Evolutionary conservation across 2,113 vertebrate species (phyloP).

Genomic region (Chamaetylas fuelleborni): DNA sequence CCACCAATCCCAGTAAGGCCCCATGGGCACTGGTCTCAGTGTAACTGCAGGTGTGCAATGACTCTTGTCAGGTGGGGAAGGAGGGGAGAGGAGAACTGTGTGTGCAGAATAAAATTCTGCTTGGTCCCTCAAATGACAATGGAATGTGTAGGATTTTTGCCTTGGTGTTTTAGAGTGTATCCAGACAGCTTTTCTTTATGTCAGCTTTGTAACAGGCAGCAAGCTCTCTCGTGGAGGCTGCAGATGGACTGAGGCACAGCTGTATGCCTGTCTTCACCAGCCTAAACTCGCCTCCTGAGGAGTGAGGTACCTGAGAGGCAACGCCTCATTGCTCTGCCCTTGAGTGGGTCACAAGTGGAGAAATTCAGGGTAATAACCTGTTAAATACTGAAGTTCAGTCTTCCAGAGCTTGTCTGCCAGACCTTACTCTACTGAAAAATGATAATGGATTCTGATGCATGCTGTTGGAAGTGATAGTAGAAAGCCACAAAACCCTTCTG

Average conservation of each 20-base stretch:
- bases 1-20: background rate
- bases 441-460: background rate
- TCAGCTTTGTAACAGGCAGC: background rate
- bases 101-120: background rate
- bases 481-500: background rate
- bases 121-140: background rate
- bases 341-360: background rate
- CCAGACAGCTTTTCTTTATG: background rate
- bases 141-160: background rate
- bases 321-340: background rate
- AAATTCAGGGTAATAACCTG: background rate
- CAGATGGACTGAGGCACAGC: background rate
- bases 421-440: background rate
- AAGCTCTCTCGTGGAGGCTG: background rate
- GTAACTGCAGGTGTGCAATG: background rate
- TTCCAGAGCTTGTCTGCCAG: background rate
- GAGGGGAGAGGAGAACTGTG: background rate
- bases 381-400: background rate
- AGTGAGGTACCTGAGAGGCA: background rate
- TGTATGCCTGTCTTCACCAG: background rate
- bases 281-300: background rate
- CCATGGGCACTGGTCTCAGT: background rate
- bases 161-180: background rate
- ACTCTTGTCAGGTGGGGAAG: background rate
- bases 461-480: background rate